These are phyloP conservation scores for Acronicta aceris DNA, from an alignment of 2,888 invertebrate species.

Conservation along the genomic window DNA sequence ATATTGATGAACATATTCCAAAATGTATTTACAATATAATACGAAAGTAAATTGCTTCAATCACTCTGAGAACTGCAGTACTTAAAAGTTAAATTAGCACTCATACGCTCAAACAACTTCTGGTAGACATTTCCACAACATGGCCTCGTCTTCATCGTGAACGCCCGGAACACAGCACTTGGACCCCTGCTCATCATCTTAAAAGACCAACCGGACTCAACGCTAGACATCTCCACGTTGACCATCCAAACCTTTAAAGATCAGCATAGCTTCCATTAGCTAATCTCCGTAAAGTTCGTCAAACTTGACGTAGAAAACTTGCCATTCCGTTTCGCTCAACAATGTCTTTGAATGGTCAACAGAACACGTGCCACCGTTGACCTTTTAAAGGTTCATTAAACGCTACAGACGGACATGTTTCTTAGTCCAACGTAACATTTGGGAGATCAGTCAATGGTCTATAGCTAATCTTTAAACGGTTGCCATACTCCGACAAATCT, in stretches of 20 bases:
- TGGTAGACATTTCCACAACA: background rate
- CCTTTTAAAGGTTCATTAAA: background rate
- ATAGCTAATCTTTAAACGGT: background rate
- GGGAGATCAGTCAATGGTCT: background rate
- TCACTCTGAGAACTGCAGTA: background rate
- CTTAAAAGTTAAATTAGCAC: background rate
- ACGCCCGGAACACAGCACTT: background rate
- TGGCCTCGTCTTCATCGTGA: background rate
- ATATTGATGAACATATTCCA: background rate
- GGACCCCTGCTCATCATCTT: background rate
- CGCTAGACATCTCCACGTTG: background rate
- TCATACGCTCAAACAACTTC: background rate
- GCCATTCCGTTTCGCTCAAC: background rate
- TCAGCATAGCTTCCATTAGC: background rate
- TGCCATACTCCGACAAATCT: background rate
- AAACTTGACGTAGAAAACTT: background rate
- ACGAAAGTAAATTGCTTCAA: background rate
- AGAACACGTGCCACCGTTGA: background rate
- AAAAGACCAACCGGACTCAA: background rate
- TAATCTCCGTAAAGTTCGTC: background rate
- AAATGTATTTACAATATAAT: constrained; percentile 16
- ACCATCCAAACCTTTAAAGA: background rate
- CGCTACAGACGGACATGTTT: background rate
- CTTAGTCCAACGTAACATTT: background rate
- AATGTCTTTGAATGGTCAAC: background rate